Evolutionary conservation across 2,113 vertebrate genomes (phyloP).

Genomic region (Pitta sordida): DNA sequence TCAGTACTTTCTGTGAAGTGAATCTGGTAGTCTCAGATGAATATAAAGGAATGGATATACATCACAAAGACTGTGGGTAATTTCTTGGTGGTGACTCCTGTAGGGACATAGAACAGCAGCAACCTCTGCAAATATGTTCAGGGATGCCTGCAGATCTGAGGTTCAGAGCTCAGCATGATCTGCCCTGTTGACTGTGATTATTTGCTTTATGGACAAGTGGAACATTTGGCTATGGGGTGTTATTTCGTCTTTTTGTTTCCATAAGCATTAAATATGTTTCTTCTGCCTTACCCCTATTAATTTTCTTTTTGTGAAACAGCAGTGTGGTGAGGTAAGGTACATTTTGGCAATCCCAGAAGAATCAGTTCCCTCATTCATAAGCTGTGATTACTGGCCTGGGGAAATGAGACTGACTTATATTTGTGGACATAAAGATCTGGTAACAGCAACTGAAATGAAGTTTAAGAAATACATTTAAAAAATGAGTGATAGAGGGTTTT

Average conservation of each 20-base stretch:
- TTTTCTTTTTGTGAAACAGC: neutral
- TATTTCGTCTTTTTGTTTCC: neutral
- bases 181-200: neutral
- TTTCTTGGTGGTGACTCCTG: neutral
- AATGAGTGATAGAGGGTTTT: neutral
- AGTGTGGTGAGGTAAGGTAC: neutral
- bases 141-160: neutral
- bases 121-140: neutral
- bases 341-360: neutral
- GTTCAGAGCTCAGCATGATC: neutral
- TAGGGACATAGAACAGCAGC: neutral
- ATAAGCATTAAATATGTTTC: neutral
- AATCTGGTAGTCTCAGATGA: neutral
- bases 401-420: neutral
- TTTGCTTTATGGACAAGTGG: neutral
- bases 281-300: rapidly evolving
- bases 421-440: neutral
- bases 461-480: neutral
- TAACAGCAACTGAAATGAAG: neutral
- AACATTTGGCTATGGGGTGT: neutral
- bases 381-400: neutral
- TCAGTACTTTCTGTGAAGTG: neutral
- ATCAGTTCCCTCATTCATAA: neutral
- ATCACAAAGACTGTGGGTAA: neutral
- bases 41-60: neutral